A percentile compares a stretch with the other conserved stretches of the same genome.
Conservation (phyloP, 2,113 vertebrate genomes). For the Patagioenas fasciata region DNA sequence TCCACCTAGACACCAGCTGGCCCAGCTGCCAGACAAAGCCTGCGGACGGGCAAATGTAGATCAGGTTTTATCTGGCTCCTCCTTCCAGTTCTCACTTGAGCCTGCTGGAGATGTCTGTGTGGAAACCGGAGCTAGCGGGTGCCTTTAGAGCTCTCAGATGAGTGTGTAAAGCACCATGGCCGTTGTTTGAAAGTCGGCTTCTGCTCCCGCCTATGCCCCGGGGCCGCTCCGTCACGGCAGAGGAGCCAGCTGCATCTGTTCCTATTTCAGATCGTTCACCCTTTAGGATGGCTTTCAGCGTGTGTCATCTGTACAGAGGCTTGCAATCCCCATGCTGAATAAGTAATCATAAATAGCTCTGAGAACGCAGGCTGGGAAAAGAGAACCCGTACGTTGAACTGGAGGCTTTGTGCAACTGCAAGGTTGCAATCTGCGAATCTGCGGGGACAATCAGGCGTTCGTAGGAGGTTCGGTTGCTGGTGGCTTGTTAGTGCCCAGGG, state of each 20-base stretch:
- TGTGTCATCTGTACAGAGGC: not conserved
- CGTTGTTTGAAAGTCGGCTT: not conserved
- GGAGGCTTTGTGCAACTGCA: accelerated
- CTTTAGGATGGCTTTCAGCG: not conserved
- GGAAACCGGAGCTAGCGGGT: not conserved
- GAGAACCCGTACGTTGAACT: accelerated
- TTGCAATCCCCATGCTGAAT: not conserved
- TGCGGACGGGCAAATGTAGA: not conserved
- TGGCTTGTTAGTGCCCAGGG: not conserved
- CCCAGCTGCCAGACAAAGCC: not conserved
- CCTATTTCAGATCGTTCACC: not conserved
- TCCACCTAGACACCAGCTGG: not conserved
- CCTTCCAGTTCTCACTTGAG: not conserved
- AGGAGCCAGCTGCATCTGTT: not conserved
- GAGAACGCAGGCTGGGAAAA: not conserved
- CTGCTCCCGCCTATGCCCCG: not conserved
- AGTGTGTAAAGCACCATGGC: not conserved
- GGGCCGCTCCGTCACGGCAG: not conserved
- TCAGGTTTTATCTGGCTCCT: not conserved
- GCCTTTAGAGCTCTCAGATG: not conserved
- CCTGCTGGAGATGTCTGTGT: not conserved
- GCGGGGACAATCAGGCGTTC: not conserved
- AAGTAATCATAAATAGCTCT: not conserved
- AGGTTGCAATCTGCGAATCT: not conserved
- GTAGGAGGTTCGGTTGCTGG: not conserved